Base-by-base conservation (phyloP, 2,113 vertebrate genomes). In the Sterrhoptilus dennistouni region DNA sequence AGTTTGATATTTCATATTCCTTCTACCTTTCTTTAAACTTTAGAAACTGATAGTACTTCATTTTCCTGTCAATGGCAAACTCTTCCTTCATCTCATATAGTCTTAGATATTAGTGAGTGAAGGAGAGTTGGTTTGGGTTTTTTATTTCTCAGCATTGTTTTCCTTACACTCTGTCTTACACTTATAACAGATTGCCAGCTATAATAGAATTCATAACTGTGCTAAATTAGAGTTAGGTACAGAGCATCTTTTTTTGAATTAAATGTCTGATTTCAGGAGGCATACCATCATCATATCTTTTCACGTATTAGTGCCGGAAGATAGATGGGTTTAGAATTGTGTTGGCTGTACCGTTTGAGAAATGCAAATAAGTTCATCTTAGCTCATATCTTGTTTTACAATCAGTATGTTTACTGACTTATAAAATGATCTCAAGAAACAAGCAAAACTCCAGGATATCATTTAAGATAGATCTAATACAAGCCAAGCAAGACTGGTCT, bases 351-450 rank as follows among this genome's bases (percentile, higher is more conserved):
- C 54, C 84, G 89, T 87, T 79, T 91, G 36, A 81, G 23, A 95
- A 93, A 93, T 63, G 78, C 42, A 94, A 53, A 95, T 90, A 57
- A 69, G 19, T 81, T 93, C 64, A 82, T 69, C 69, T 80, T 93
- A 80, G 54, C 35, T 95, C 53, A 64, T 96, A 94, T 69, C 47
- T 91, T 96, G 45, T 70, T 95, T 95, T 94, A 86, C 57, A 95
- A 91, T 96, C 81, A 89, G 7, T 91, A 57, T 90, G 47, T 95
- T 97, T 95, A 94, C 45, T 83, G 71, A 88, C 50, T 97, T 86
- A 95, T 85, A 68, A 95, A 96, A 64, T 38, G 3, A 45, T 94
- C 42, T 92, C 79, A 94, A 86, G 49, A 71, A 95, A 57, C 14
- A 76, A 91, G 31, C 2, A 52, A 92, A 90, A 72, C 31, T 83